Base-by-base conservation (phyloP, 2,113 vertebrate species). In the Syngnathus scovelli region DNA sequence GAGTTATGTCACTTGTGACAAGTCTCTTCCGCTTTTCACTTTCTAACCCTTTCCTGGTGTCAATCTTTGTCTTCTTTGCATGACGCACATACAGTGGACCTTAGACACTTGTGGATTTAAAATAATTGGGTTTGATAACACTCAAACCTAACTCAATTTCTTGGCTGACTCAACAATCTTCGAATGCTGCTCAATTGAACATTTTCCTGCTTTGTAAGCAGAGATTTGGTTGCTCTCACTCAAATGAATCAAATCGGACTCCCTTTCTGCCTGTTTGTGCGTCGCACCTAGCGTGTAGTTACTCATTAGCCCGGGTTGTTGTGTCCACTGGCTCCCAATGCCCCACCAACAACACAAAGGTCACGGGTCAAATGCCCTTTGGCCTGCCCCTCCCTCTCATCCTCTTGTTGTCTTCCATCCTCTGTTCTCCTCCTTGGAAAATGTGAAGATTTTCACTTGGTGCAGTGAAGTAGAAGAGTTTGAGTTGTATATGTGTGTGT, bases 291-390 rank as follows among this genome's bases (percentile, higher is more conserved):
- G 51, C 60, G 39, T 49, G 36, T 77, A 72, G 88, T 89, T 89
- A 89, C 83, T 88, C 73, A 90, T 87, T 90, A 90, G 54, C 85
- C 48, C 1, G 54, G 62, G 43, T 61, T 73, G 71, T 71, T 84
- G 81, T 75, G 67, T 81, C 76, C 79, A 72, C 64, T 86, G 79
- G 85, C 87, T 85, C 48, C 74, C 36, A 9, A 51, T 76, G 79
- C 74, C 75, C 72, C 64, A 75, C 73, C 72, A 71, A 85, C 62
- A 82, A 82, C 83, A 71, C 33, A 72, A n/a, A 78, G 77, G 80
- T 86, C 66, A 80, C 62, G 76, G 81, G 85, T 87, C 81, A 84
- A 70, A 74, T 3, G 51, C 68, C 85, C 81, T 83, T 81, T 84
- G 72, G 12, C 76, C 67, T 61, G 5, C 38, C 54, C 37, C 46